phyloP scores from a whole-genome alignment of 2,797 vertebrate species.

The Mus caroli region DNA sequence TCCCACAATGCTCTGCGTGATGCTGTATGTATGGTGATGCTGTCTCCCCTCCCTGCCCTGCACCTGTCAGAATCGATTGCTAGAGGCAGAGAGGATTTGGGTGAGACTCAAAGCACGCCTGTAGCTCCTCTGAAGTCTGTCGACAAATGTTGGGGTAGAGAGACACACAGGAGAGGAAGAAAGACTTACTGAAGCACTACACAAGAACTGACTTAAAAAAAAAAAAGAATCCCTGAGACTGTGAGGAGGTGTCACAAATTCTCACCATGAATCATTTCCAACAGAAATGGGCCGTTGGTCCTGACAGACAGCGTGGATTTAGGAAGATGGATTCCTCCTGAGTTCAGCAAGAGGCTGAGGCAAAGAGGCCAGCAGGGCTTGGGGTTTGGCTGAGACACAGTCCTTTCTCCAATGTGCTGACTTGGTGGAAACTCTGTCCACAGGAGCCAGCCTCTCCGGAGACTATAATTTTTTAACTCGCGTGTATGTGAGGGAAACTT shows the following conservation, averaged over 20 bases:
- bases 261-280: conserved; percentile 83
- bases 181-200: conserved; percentile 73
- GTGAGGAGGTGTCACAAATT: conserved; percentile 79
- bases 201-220: conserved; percentile 1
- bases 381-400: conserved; percentile 72
- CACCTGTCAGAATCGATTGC: conserved; percentile 68
- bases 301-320: conserved; percentile 76
- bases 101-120: conserved; percentile 60
- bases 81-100: conserved; percentile 62
- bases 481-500: conserved; percentile 78
- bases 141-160: conserved; percentile 2
- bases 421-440: conserved; percentile 52
- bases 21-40: background rate
- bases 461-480: conserved; percentile 76
- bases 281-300: conserved; percentile 80
- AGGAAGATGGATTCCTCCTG: conserved; percentile 75
- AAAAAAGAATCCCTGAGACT: conserved; percentile 77
- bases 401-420: conserved; percentile 65
- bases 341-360: conserved; percentile 58
- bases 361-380: background rate
- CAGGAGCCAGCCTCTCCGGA: conserved; percentile 62
- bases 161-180: background rate
- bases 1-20: background rate
- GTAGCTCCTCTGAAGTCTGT: conserved; percentile 67
- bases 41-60: conserved; percentile 38